Base-by-base conservation (phyloP, 1,140 invertebrate species). In the Cydia splendana region DNA sequence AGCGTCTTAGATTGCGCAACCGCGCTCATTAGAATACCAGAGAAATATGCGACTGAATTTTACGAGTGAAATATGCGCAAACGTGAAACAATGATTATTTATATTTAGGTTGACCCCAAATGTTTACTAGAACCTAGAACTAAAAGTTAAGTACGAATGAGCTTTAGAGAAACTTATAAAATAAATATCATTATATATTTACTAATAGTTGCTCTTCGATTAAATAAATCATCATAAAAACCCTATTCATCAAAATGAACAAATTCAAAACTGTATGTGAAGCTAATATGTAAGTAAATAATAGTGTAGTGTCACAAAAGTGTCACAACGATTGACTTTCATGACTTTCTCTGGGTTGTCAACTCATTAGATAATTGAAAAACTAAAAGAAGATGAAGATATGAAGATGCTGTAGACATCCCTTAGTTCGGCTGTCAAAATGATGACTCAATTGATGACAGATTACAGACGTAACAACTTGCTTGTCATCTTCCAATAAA, bases 401-500 rank as follows among this genome's bases (percentile, higher is more conserved):
- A 62, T 62, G 20, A 62, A 62, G 9, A 62, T 57, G n/a, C 4
- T 57, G 53, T 6, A n/a, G 53, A 18, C 53, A 20, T 18, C 24
- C 18, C 57, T 10, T 62, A 12, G n/a, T 12, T 24, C 0, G 24
- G 7, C n/a, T 62, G 57, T 62, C 57, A 62, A 20, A 20, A 62
- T 24, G 57, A 62, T 62, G 57, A 62, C 20, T 62, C 57, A 62
- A 62, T 34, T 67, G 67, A 71, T 71, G 38, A 38, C 38, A 71
- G 34, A 71, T 34, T 18, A 42, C 28, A 42, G 67, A 71, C 18
- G 34, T 71, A 42, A 71, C 34, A 42, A 69, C 10, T 53, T 53
- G 57, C 57, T 24, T 24, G 57, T 62, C 57, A 62, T 62, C 7
- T 71, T 71, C 67, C 34, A 38, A 71, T 71, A 71, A 71, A 38